A percentile compares a stretch with the other conserved stretches of the same genome.
These are phyloP conservation scores for Cheirogaleus major DNA, from an alignment of 2,797 vertebrate genomes.

Conservation along the genomic window DNA sequence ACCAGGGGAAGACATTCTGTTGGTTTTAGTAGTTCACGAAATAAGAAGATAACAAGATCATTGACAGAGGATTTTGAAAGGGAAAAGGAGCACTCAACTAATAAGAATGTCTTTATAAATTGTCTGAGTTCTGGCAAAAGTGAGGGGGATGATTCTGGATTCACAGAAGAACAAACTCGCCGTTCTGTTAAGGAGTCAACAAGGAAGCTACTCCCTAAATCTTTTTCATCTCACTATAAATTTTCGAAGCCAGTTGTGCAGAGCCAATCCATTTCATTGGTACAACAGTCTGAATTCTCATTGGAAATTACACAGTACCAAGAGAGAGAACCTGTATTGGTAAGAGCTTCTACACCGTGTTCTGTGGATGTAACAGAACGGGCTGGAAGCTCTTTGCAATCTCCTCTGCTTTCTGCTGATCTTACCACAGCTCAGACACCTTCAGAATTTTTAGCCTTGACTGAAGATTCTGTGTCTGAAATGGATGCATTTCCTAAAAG, in stretches of 20 bases:
- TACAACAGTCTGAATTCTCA: conserved; percentile 85
- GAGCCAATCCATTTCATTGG: conserved; percentile 79
- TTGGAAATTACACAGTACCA: conserved; percentile 78
- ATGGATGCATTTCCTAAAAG: conserved; percentile 90
- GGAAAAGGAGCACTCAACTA: conserved; percentile 87
- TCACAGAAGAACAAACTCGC: conserved; percentile 91
- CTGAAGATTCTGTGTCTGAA: conserved; percentile 96
- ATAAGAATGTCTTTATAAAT: conserved; percentile 97
- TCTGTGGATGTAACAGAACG: conserved; percentile 87
- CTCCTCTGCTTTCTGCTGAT: conserved; percentile 94
- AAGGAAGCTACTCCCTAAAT: conserved; percentile 95
- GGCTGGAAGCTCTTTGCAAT: conserved; percentile 92
- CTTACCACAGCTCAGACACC: conserved; percentile 95
- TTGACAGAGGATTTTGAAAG: conserved; percentile 96
- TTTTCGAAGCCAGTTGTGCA: conserved; percentile 89
- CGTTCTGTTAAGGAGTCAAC: conserved; percentile 90
- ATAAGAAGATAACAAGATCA: conserved; percentile 96
- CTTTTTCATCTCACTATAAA: conserved; percentile 95
- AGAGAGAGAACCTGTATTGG: conserved; percentile 84
- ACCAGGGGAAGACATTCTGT: conserved; percentile 93
- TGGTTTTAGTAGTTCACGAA: conserved; percentile 92
- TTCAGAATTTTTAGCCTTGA: conserved; percentile 94
- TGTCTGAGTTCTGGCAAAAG: conserved; percentile 96
- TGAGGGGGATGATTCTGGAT: conserved; percentile 97
- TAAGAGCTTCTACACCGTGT: conserved; percentile 87